Evolutionary conservation across 2,888 invertebrate genomes (phyloP), one percentile per base, ranked within the genome.

Genomic region (Brachylomia viminalis): DNA sequence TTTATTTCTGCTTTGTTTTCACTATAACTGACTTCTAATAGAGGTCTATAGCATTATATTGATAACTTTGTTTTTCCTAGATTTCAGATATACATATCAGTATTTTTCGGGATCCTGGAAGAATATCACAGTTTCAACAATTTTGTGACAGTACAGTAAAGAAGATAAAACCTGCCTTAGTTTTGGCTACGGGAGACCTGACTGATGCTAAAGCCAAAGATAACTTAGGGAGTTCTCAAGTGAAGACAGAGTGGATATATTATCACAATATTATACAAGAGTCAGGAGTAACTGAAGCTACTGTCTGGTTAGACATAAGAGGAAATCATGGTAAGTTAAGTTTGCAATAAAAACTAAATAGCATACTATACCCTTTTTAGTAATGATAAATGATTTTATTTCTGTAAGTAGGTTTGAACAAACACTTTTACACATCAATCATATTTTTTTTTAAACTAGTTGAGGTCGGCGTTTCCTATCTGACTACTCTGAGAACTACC

Each of bases 11-110:
- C 42, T 59, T 79, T 81, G 64, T 79, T 49, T 56, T 38, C 33
- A 72, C 8, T 68, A 33, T 33, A 23, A 56, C 23, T 1, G 2
- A n/a, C 5, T 52, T 58, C 0, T 33, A 27, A 56, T 42, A 54
- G 17, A 75, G n/a, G 8, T 30, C n/a, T 10, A 45, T n/a, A 38
- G 27, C 20, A n/a, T 13, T 13, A 15, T 6, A 23, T 23, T 64
- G 7, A 38, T 65, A 47, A 30, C 7, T 49, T 38, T 38, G 15
- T 20, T 15, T 61, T 69, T 67, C 13, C 20, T 92, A 99, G 98
- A 98, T 99, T 89, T 98, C 98, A 79, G 99, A 99, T 94, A 97
- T 99, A 84, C 99, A 99, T 92, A 97, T 99, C 81, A 99, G 99
- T 93, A 97, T 98, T 93, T 98, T 98, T 92, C 97, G 97, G 90